A percentile compares a stretch with the other conserved stretches of the same genome.
Conservation (phyloP, 2,888 invertebrate species). For the Drymonia ruficornis region DNA sequence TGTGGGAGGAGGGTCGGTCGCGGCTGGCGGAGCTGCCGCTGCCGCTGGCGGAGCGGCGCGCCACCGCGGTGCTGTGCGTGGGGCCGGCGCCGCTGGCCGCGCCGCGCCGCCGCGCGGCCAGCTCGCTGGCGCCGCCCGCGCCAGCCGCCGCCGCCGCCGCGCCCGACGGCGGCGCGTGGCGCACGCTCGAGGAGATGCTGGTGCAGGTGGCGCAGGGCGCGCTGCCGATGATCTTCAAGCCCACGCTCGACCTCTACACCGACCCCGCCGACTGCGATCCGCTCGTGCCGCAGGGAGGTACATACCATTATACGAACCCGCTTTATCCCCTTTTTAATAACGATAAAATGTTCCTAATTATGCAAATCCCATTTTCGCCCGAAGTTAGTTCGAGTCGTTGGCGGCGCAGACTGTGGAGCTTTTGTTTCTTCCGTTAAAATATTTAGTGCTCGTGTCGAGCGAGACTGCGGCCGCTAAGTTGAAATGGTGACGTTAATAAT, state of each 20-base stretch:
- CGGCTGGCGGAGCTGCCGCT: slow-evolving; percentile 88
- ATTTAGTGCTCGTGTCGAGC: too few species aligned
- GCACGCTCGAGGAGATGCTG: slow-evolving; percentile 91
- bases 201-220: slow-evolving; percentile 88
- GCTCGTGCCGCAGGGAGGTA: slow-evolving; percentile 89
- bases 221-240: slow-evolving; percentile 91
- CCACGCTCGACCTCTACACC: slow-evolving; percentile 90
- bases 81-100: slow-evolving; percentile 84
- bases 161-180: slow-evolving; percentile 84
- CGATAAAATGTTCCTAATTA: too few species aligned
- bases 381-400: too few species aligned
- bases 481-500: too few species aligned
- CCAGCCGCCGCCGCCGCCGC: slow-evolving; percentile 21
- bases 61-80: slow-evolving; percentile 88
- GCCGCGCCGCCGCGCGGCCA: slow-evolving; percentile 82
- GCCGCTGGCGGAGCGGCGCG: slow-evolving; percentile 88
- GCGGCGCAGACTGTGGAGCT: too few species aligned
- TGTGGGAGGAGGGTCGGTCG: slow-evolving; percentile 62
- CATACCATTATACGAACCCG: background rate
- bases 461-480: too few species aligned
- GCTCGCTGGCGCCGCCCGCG: slow-evolving; percentile 66
- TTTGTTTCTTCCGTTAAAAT: too few species aligned
- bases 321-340: too few species aligned
- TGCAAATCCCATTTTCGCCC: too few species aligned
- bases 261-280: slow-evolving; percentile 88